A percentile compares a stretch with the other conserved stretches of the same genome.
These are phyloP conservation scores for Eulemur rubriventer DNA, from an alignment of 2,797 vertebrate species.

Conservation along the genomic window DNA sequence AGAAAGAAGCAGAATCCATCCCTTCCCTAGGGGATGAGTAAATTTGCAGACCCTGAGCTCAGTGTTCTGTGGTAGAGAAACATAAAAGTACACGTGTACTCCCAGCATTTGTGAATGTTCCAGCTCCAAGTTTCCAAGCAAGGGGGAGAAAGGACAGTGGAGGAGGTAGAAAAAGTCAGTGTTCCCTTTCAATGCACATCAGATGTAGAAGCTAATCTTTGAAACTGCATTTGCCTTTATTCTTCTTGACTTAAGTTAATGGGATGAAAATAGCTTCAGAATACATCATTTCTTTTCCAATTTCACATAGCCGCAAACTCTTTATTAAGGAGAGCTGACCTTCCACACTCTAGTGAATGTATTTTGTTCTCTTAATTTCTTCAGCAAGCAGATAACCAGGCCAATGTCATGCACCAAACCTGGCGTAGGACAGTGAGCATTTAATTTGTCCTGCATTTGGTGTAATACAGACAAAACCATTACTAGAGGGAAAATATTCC, in stretches of 20 bases:
- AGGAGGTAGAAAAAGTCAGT: not conserved
- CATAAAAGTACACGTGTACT: not conserved
- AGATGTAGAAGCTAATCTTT: conserved; percentile 78
- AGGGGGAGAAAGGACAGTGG: not conserved
- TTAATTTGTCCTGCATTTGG: conserved; percentile 62
- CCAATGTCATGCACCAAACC: conserved; percentile 62
- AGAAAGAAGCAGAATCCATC: not conserved
- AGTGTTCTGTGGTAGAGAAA: not conserved
- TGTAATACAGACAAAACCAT: conserved; percentile 36
- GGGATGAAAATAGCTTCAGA: conserved; percentile 85
- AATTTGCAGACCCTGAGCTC: not conserved
- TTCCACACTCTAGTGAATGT: conserved; percentile 79
- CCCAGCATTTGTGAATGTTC: not conserved
- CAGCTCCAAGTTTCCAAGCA: not conserved
- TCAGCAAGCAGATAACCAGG: conserved; percentile 68
- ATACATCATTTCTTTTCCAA: conserved; percentile 81
- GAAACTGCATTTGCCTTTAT: conserved; percentile 83
- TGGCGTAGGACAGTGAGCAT: conserved; percentile 41
- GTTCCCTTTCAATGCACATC: conserved; percentile 11
- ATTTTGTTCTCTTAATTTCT: conserved; percentile 83
- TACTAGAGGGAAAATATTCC: conserved; percentile 2
- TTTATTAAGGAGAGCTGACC: conserved; percentile 85
- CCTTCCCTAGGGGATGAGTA: not conserved
- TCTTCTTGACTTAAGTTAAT: conserved; percentile 86
- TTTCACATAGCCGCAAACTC: conserved; percentile 80